These are phyloP conservation scores for Madoqua kirkii DNA, from an alignment of 2,113 vertebrate species.

Conservation along the genomic window DNA sequence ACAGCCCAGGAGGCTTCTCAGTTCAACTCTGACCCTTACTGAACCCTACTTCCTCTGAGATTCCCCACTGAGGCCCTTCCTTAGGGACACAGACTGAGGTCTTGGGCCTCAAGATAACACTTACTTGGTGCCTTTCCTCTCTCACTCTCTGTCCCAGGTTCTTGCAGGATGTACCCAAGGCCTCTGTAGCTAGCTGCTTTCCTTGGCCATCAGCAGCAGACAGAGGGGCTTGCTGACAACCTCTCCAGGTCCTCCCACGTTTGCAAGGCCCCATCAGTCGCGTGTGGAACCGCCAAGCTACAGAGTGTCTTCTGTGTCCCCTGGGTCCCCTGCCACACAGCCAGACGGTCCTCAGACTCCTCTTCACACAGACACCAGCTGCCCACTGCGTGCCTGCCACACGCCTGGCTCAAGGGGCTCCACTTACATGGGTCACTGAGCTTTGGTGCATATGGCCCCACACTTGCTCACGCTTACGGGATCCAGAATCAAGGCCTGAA, in stretches of 20 bases:
- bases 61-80: neutral
- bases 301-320: neutral
- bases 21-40: neutral
- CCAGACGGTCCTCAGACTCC: neutral
- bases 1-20: neutral
- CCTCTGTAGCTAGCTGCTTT: neutral
- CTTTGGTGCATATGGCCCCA: neutral
- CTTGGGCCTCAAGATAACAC: neutral
- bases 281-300: neutral
- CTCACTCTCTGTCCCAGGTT: neutral
- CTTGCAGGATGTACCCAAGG: no score
- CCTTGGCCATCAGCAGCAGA: neutral
- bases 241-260: fast-evolving
- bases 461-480: fast-evolving
- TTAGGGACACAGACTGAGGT: neutral
- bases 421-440: fast-evolving
- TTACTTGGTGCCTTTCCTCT: neutral
- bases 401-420: fast-evolving
- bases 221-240: neutral
- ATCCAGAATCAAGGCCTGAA: neutral
- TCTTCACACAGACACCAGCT: no score
- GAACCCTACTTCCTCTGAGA: neutral
- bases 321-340: no score
- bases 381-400: fast-evolving
- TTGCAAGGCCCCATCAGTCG: neutral